phyloP scores from a whole-genome alignment of 2,113 vertebrate species.

The Bufo bufo region DNA sequence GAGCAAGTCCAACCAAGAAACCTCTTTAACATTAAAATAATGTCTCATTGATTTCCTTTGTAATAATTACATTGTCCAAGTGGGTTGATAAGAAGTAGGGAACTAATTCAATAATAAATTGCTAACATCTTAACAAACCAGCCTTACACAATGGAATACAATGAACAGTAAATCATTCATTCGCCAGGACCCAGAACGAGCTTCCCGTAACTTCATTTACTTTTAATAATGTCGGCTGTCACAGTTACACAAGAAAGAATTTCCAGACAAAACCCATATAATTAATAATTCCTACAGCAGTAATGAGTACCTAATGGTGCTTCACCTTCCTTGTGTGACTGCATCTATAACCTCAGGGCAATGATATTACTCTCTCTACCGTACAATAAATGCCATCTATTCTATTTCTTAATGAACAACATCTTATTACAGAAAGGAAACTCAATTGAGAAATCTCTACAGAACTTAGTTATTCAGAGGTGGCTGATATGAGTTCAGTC shows the following conservation, averaged over 20 bases:
- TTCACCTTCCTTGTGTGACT: slow-evolving; percentile 37
- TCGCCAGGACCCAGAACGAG: slow-evolving; percentile 11
- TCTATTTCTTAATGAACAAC: slow-evolving; percentile 32
- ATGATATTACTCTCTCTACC: slow-evolving; percentile 16
- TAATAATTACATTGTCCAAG: slow-evolving; percentile 32
- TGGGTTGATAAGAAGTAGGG: slow-evolving; percentile 44
- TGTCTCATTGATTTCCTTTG: slow-evolving; percentile 49
- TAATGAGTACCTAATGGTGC: slow-evolving; percentile 49
- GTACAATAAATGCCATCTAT: slow-evolving; percentile 35
- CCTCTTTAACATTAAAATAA: slow-evolving; percentile 45
- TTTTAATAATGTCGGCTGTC: slow-evolving; percentile 57
- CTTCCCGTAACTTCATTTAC: slow-evolving; percentile 49
- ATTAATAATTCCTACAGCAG: slow-evolving; percentile 50
- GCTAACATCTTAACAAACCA: slow-evolving; percentile 50
- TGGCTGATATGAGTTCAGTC: neutral
- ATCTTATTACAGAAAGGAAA: slow-evolving; percentile 15
- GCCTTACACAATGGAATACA: slow-evolving; percentile 44
- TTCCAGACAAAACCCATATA: slow-evolving; percentile 44
- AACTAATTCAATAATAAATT: slow-evolving; percentile 58
- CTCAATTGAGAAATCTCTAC: neutral
- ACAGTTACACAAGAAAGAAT: slow-evolving; percentile 48
- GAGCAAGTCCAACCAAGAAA: slow-evolving; percentile 20
- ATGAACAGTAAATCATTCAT: slow-evolving; percentile 55
- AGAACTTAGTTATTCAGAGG: neutral
- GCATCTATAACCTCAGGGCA: slow-evolving; percentile 14